Percentiles rank a stretch among this genome's conserved stretches.
Evolutionary conservation across 2,797 vertebrate species (phyloP).

Genomic region (Pantherophis alleghaniensis): DNA sequence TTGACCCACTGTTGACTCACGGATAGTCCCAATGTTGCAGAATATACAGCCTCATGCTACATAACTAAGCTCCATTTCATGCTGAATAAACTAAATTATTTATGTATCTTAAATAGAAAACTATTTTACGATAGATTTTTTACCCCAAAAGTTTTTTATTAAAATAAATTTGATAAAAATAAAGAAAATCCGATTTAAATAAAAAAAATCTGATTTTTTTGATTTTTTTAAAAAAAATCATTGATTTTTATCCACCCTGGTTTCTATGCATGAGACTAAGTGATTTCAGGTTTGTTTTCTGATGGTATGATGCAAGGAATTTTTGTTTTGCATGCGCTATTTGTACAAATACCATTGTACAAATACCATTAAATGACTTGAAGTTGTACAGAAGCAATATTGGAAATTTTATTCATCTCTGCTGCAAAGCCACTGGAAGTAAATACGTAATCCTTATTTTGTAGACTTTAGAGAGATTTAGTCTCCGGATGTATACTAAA

Average conservation of each 20-base stretch:
- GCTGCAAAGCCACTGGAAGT: background rate
- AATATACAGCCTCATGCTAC: no score
- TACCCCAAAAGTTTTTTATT: no score
- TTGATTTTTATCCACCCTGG: background rate
- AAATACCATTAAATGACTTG: background rate
- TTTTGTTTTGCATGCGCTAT: background rate
- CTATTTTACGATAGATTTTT: no score
- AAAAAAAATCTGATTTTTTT: no score
- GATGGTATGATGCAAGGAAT: background rate
- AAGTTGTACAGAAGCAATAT: background rate
- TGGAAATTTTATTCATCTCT: background rate
- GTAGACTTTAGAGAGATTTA: background rate
- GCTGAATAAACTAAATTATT: no score
- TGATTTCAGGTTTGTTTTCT: background rate
- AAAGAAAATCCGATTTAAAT: no score
- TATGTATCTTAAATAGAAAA: no score
- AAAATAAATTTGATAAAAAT: no score
- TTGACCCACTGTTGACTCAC: no score
- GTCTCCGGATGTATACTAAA: background rate
- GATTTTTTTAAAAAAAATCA: no score
- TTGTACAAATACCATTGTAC: background rate
- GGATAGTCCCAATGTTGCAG: no score
- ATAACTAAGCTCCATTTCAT: no score
- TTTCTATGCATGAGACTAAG: background rate
- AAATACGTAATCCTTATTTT: background rate